Percentiles rank a stretch among this genome's conserved stretches.
These are phyloP conservation scores for Emmelina monodactyla DNA, from an alignment of 2,888 invertebrate genomes.

Conservation along the genomic window DNA sequence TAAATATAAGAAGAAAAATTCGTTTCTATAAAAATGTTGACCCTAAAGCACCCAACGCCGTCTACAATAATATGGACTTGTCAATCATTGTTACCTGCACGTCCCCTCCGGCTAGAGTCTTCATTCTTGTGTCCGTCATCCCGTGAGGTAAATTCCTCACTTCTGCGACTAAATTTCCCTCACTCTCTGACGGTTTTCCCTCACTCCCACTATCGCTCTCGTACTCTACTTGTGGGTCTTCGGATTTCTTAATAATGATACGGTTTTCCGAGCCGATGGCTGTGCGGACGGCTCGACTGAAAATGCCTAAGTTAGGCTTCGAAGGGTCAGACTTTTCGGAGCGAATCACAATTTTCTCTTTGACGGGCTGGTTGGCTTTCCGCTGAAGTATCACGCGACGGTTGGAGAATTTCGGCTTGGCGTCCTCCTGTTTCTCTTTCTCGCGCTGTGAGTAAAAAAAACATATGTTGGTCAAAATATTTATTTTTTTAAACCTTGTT, in stretches of 20 bases:
- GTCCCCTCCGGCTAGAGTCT: conserved; percentile 43
- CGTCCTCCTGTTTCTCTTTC: conserved; percentile 24
- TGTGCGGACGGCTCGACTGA: conserved; percentile 44
- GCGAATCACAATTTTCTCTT: conserved; percentile 30
- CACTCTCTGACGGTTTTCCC: conserved; percentile 21
- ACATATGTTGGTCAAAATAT: background rate
- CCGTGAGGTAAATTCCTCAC: conserved; percentile 49
- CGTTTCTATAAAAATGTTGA: no score
- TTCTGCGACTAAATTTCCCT: conserved; percentile 22
- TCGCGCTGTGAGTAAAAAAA: conserved; percentile 16
- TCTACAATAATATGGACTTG: no score
- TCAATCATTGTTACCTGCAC: conserved; percentile 56
- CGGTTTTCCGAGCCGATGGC: conserved; percentile 28
- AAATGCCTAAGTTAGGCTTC: conserved; percentile 40
- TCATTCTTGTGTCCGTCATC: conserved; percentile 49
- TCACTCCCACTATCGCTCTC: conserved; percentile 30
- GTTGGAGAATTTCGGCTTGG: conserved; percentile 26
- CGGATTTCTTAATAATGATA: conserved; percentile 22
- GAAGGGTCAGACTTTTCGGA: conserved; percentile 26
- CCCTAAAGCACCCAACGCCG: no score
- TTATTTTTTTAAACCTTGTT: no score
- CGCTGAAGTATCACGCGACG: conserved; percentile 47
- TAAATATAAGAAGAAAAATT: no score
- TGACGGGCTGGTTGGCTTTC: conserved; percentile 29
- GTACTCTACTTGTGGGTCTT: conserved; percentile 33